phyloP scores from a whole-genome alignment of 2,113 vertebrate genomes.

The Pachyramphus minor region DNA sequence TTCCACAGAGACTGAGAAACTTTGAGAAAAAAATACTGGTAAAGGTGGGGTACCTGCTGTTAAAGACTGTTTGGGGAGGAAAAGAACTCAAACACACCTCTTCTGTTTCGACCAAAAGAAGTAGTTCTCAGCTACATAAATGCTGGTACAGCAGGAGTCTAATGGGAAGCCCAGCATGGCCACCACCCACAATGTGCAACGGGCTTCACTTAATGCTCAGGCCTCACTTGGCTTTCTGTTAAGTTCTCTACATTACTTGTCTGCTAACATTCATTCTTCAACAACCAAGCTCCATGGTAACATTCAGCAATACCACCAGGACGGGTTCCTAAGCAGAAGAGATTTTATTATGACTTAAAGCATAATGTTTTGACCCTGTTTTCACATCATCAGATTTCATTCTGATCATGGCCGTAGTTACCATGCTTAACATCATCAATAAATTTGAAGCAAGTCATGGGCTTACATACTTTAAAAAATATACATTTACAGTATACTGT shows the following conservation, averaged over 20 bases:
- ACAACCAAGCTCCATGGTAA: neutral
- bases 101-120: neutral
- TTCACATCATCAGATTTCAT: neutral
- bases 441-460: neutral
- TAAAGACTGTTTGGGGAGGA: neutral
- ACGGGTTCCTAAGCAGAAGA: neutral
- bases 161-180: neutral
- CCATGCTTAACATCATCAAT: neutral
- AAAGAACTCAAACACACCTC: neutral
- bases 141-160: neutral
- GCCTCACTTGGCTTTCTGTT: neutral
- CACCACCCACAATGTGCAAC: neutral
- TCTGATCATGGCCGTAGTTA: neutral
- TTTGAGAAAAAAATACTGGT: neutral
- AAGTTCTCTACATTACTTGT: neutral
- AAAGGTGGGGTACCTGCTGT: neutral
- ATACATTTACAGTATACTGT: neutral
- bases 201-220: neutral
- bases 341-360: neutral
- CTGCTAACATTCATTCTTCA: neutral
- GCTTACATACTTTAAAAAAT: neutral
- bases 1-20: neutral
- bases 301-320: neutral
- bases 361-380: neutral
- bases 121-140: neutral